Evolutionary conservation across 2,113 vertebrate genomes (phyloP).

Genomic region (Callospermophilus lateralis): DNA sequence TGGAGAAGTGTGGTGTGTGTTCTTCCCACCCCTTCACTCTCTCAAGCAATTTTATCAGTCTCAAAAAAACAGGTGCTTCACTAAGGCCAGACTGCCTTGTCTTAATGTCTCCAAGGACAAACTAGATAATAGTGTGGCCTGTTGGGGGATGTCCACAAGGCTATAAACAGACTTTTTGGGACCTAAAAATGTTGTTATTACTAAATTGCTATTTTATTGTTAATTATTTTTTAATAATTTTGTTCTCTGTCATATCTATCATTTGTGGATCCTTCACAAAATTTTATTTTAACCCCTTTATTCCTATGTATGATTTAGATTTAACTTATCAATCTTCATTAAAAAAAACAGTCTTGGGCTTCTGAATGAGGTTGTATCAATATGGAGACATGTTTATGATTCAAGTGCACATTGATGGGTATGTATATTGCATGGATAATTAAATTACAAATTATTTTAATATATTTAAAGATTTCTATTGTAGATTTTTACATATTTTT

Average conservation of each 20-base stretch:
- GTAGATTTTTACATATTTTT: neutral
- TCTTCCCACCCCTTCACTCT: too few species aligned
- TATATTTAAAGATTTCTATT: neutral
- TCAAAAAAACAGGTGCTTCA: too few species aligned
- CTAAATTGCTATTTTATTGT: too few species aligned
- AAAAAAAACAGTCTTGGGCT: neutral
- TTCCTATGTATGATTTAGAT: neutral
- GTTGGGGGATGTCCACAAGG: too few species aligned
- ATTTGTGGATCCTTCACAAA: neutral
- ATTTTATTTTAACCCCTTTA: neutral
- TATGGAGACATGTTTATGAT: neutral
- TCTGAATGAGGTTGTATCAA: neutral
- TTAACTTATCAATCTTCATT: neutral
- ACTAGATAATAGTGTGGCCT: too few species aligned
- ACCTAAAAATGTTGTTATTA: neutral
- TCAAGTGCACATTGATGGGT: neutral
- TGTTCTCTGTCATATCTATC: neutral
- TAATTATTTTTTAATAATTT: neutral
- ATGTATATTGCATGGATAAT: neutral
- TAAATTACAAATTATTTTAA: neutral
- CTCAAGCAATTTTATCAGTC: too few species aligned
- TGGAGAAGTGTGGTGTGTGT: too few species aligned
- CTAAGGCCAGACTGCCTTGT: too few species aligned
- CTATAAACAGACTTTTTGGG: too few species aligned
- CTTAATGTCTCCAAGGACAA: too few species aligned